Percentiles rank a stretch among this genome's conserved stretches.
phyloP scores from a whole-genome alignment of 2,888 invertebrate species.

The Drosophila mayaguana region DNA sequence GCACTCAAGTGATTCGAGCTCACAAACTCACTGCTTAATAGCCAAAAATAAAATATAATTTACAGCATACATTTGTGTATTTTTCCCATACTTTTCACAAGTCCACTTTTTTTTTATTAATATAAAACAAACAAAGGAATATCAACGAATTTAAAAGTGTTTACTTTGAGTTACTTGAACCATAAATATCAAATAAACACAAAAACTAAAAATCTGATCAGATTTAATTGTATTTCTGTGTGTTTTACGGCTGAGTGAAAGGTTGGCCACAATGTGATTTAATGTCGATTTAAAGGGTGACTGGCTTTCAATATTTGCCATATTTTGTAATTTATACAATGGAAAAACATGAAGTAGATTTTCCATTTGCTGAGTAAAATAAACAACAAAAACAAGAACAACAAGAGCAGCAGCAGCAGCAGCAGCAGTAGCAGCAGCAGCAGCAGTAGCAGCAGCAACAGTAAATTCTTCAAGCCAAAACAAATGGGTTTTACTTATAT shows the following conservation, averaged over 20 bases:
- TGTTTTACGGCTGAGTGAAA: conserved; percentile 22
- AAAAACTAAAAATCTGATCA: conserved; percentile 2
- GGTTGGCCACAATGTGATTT: conserved; percentile 12
- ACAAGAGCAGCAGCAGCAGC: not conserved
- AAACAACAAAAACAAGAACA: not conserved
- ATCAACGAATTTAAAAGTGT: conserved; percentile 9
- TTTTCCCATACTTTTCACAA: not conserved
- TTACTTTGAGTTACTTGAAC: conserved; percentile 26
- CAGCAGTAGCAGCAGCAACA: not conserved
- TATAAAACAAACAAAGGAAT: not conserved
- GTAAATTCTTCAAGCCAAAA: conserved; percentile 16
- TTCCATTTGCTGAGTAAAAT: conserved; percentile 21
- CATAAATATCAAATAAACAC: conserved; percentile 36
- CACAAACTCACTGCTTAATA: too few relatives aligned
- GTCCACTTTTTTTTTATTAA: not conserved
- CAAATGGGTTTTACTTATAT: conserved; percentile 29
- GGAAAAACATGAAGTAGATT: conserved; percentile 25
- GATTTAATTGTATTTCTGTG: conserved; percentile 12
- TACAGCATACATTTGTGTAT: too few relatives aligned
- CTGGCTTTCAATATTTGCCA: conserved; percentile 27
- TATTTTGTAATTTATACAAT: conserved; percentile 29
- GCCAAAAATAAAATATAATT: too few relatives aligned
- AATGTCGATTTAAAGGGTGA: conserved; percentile 24
- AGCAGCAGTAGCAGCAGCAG: too few relatives aligned
- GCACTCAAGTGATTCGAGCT: too few relatives aligned